Evolutionary conservation across 37 sponge, comb jelly and placozoan genomes (phyloP).

Genomic region (Oopsacas minuta): DNA sequence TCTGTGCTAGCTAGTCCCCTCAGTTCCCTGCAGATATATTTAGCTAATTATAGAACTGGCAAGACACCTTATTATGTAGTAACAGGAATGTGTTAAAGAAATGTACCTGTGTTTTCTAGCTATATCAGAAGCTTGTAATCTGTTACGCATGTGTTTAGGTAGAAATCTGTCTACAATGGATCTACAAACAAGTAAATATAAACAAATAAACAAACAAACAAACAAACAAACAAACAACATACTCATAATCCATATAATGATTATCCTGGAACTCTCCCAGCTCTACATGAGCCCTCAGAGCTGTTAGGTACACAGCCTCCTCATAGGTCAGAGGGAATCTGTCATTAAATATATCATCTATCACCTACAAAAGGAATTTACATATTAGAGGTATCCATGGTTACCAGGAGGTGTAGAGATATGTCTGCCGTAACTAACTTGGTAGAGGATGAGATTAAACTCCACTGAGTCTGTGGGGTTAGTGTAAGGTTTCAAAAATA

Average conservation of each 20-base stretch:
- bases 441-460: conserved; percentile 68
- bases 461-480: conserved; percentile 65
- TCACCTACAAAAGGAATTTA: conserved; percentile 35
- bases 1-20: conserved; percentile 14
- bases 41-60: not conserved
- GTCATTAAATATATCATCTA: conserved; percentile 74
- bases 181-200: conserved; percentile 19
- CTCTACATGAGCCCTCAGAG: conserved; percentile 65
- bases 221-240: not conserved
- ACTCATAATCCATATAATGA: conserved; percentile 25
- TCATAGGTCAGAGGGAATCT: conserved; percentile 58
- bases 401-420: not conserved
- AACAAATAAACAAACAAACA: not conserved
- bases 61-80: not conserved
- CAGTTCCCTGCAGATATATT: not conserved
- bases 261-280: conserved; percentile 49
- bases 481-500: conserved; percentile 69
- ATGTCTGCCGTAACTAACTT: conserved; percentile 25
- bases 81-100: not conserved
- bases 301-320: conserved; percentile 72
- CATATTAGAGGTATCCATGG: not conserved
- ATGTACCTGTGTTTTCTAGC: conserved; percentile 51
- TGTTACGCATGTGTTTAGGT: conserved; percentile 64
- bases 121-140: conserved; percentile 56
- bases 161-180: conserved; percentile 55